phyloP scores from a whole-genome alignment of 2,113 vertebrate genomes.

The Delphinus delphis region DNA sequence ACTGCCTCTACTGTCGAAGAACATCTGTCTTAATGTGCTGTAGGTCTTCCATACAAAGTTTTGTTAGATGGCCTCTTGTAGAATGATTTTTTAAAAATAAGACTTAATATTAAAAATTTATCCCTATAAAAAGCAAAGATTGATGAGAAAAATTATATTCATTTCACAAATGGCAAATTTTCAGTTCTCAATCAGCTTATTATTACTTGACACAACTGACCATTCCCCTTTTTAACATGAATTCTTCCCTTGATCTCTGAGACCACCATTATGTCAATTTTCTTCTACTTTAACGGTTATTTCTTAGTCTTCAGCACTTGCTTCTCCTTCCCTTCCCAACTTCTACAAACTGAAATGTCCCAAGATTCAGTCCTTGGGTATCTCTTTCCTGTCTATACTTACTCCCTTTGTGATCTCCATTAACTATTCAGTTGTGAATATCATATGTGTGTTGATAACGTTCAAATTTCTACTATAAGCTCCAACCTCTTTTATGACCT shows the following conservation, averaged over 20 bases:
- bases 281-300: neutral
- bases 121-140: neutral
- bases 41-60: neutral
- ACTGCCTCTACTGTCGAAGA: neutral
- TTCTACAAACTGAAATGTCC: neutral
- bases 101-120: neutral
- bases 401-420: neutral
- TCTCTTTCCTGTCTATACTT: neutral
- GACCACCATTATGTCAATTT: neutral
- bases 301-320: neutral
- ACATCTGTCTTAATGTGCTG: neutral
- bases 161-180: neutral
- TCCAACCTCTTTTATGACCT: constrained; percentile 1
- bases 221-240: neutral
- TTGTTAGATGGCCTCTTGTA: neutral
- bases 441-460: neutral
- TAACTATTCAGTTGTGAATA: neutral
- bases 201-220: neutral
- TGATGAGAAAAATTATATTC: neutral
- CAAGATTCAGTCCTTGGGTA: neutral
- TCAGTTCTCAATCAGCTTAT: neutral
- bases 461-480: neutral
- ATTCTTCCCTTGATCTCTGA: neutral
- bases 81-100: neutral
- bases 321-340: neutral